These are phyloP conservation scores for Medauroidea extradentata DNA, from an alignment of 1,140 invertebrate genomes.

Conservation along the genomic window DNA sequence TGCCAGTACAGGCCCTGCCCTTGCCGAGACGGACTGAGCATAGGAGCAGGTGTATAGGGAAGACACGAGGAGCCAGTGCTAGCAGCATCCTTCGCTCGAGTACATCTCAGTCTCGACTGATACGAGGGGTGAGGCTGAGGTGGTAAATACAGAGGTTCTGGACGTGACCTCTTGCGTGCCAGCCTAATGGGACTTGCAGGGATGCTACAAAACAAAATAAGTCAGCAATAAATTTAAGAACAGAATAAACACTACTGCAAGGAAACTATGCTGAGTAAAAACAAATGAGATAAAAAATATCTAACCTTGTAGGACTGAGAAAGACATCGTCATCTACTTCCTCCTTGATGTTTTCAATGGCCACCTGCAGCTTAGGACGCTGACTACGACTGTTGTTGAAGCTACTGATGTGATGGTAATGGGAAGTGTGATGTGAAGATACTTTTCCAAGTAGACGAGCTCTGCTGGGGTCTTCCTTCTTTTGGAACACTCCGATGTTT, in stretches of 20 bases:
- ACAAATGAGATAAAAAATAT: too few relatives aligned
- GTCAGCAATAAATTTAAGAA: too few relatives aligned
- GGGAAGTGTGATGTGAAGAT: neutral
- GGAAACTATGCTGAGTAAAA: too few relatives aligned
- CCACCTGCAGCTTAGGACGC: constrained; percentile 27
- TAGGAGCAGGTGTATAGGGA: constrained; percentile 87
- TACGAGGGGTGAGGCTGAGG: constrained; percentile 47
- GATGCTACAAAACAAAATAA: constrained; percentile 48
- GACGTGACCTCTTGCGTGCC: constrained; percentile 58
- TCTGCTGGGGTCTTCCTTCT: neutral
- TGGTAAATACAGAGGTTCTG: constrained; percentile 54
- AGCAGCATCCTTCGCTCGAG: constrained; percentile 43
- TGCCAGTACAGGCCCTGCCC: constrained; percentile 80
- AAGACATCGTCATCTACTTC: constrained; percentile 66
- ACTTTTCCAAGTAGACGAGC: neutral
- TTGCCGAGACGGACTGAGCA: constrained; percentile 81
- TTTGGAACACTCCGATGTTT: neutral
- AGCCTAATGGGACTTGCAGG: constrained; percentile 56
- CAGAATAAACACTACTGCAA: too few relatives aligned
- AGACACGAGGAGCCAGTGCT: constrained; percentile 35
- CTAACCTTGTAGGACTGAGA: constrained; percentile 62
- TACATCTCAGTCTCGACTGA: constrained; percentile 53
- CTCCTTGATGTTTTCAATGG: constrained; percentile 50
- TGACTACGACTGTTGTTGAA: constrained; percentile 23
- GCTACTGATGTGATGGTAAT: constrained; percentile 6